Conservation (phyloP, 2,797 vertebrate genomes). For the Gallinago nigripennis region DNA sequence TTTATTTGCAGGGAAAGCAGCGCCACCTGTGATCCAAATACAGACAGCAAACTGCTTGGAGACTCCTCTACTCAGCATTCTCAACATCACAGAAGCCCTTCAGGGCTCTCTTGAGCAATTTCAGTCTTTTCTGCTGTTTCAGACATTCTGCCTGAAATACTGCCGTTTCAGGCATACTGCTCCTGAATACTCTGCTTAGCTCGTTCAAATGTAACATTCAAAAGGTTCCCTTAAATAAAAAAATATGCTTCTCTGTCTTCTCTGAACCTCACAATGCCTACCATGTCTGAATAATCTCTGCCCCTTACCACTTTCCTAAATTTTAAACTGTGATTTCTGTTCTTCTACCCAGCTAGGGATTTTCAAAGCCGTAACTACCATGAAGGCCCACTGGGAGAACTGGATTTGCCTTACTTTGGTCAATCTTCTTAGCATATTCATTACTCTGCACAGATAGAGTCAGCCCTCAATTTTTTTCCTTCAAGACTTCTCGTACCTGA, state of each 20-base stretch:
- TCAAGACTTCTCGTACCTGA: background rate
- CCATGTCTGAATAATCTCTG: background rate
- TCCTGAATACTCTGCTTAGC: background rate
- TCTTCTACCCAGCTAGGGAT: background rate
- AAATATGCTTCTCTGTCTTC: background rate
- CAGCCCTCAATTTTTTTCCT: background rate
- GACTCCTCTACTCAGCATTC: background rate
- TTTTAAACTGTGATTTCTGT: background rate
- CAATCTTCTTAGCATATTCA: background rate
- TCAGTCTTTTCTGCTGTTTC: background rate
- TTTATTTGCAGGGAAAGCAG: background rate
- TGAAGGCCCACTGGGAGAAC: background rate
- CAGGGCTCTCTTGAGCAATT: background rate
- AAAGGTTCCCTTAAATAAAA: background rate
- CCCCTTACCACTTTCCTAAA: background rate
- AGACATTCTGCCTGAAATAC: background rate
- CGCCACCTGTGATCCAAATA: background rate
- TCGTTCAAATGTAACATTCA: background rate
- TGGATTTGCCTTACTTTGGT: background rate
- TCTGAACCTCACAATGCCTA: background rate
- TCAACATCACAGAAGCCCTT: background rate
- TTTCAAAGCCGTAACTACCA: background rate
- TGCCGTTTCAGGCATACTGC: background rate
- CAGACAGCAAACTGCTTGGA: background rate
- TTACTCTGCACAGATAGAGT: background rate